Conservation (phyloP, 1,140 invertebrate species). For the Belonocnema kinseyi region DNA sequence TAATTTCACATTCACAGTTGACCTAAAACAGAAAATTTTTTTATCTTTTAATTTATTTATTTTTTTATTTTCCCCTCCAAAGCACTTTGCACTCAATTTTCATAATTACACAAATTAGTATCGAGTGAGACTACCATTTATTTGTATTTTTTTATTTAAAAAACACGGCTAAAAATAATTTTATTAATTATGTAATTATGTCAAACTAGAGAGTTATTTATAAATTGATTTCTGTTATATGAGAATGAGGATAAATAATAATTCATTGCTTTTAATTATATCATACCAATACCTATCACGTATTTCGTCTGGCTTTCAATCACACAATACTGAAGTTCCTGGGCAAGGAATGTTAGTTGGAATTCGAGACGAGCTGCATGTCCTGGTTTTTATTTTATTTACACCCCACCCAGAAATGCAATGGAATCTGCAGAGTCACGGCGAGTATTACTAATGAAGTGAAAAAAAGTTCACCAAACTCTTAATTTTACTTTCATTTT, state of each 20-base stretch:
- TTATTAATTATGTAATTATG: background rate
- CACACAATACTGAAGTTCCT: constrained; percentile 30
- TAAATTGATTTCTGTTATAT: background rate
- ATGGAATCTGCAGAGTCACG: constrained; percentile 24
- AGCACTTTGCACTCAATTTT: too few species aligned
- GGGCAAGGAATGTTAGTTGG: constrained; percentile 19
- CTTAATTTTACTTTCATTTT: constrained; percentile 5
- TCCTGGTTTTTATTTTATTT: constrained; percentile 24
- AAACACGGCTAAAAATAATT: background rate
- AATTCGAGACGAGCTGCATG: constrained; percentile 27
- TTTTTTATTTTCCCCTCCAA: too few species aligned
- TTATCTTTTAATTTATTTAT: too few species aligned
- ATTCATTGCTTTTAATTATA: constrained; percentile 24
- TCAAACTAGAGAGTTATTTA: background rate
- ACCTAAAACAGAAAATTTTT: too few species aligned
- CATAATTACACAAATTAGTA: too few species aligned
- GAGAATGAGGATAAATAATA: constrained; percentile 5
- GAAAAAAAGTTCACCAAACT: background rate
- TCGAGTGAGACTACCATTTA: too few species aligned
- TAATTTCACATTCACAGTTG: too few species aligned
- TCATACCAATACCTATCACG: constrained; percentile 30
- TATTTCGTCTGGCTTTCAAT: constrained; percentile 30
- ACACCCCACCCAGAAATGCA: constrained; percentile 4
- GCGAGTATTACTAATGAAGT: constrained; percentile 21
- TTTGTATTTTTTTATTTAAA: background rate